These are phyloP conservation scores for Mimachlamys varia DNA, from an alignment of 2,888 invertebrate species.

Conservation along the genomic window DNA sequence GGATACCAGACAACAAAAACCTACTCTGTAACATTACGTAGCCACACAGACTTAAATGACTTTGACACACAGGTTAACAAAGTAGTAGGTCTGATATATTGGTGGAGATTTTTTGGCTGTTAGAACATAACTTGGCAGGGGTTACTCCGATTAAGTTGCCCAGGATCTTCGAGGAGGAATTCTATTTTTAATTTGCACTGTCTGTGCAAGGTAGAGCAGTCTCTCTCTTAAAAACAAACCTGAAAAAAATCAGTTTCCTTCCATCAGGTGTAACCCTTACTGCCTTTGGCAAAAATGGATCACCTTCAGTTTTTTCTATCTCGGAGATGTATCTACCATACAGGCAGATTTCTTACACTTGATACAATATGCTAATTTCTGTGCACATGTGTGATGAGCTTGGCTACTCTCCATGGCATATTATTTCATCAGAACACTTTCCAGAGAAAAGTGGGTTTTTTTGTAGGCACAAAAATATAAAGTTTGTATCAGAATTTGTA, in stretches of 20 bases:
- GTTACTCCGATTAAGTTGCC: conserved; percentile 52
- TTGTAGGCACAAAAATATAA: background rate
- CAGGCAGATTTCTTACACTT: conserved; percentile 7
- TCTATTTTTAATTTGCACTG: conserved; percentile 56
- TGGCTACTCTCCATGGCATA: background rate
- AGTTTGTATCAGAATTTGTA: background rate
- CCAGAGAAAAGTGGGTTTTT: background rate
- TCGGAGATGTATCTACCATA: background rate
- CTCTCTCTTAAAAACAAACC: conserved; percentile 29
- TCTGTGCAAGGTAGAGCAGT: conserved; percentile 46
- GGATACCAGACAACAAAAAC: background rate
- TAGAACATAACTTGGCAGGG: conserved; percentile 54
- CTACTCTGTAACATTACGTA: background rate
- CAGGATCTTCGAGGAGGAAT: conserved; percentile 46
- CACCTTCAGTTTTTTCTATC: background rate
- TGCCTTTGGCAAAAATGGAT: conserved; percentile 36
- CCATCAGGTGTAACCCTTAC: conserved; percentile 14
- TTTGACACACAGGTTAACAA: conserved; percentile 52
- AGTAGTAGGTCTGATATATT: conserved; percentile 45
- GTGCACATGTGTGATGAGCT: background rate
- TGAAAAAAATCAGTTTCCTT: background rate
- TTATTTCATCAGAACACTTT: background rate
- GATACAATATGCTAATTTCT: conserved; percentile 16
- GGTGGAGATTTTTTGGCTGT: conserved; percentile 50
- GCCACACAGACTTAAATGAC: conserved; percentile 48